Conservation (phyloP, 2,797 vertebrate species). For the Atherinosoma microstoma region DNA sequence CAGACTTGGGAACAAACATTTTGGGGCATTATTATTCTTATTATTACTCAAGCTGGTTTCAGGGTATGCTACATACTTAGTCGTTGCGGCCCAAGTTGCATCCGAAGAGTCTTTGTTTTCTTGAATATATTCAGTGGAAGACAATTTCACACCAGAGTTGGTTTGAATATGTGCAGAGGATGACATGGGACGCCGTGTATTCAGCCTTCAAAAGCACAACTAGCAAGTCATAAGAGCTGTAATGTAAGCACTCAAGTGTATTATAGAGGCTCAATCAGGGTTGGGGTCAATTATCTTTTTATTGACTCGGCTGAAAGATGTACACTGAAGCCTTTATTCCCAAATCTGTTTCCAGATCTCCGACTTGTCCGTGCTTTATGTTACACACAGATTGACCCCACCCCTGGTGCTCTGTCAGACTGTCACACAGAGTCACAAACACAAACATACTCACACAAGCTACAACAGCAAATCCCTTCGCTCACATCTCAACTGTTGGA, state of each 20-base stretch:
- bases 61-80: conserved; percentile 70
- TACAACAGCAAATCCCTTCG: conserved; percentile 56
- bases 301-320: conserved; percentile 20
- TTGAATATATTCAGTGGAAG: conserved; percentile 59
- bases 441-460: conserved; percentile 54
- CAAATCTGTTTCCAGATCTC: conserved; percentile 25
- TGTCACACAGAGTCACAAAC: conserved; percentile 59
- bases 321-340: conserved; percentile 31
- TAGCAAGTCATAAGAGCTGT: conserved; percentile 68
- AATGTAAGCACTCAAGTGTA: conserved; percentile 62
- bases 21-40: conserved; percentile 82
- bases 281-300: conserved; percentile 50
- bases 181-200: conserved; percentile 46
- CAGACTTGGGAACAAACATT: conserved; percentile 72
- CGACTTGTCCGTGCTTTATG: conserved; percentile 18
- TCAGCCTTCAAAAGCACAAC: conserved; percentile 83
- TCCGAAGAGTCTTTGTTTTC: conserved; percentile 67
- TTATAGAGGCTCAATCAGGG: conserved; percentile 55
- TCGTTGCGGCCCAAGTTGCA: conserved; percentile 60
- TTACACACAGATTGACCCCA: conserved; percentile 43
- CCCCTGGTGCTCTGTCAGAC: conserved; percentile 52
- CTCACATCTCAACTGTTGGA: conserved; percentile 42
- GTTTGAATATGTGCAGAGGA: conserved; percentile 64
- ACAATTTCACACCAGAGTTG: conserved; percentile 62
- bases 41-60: conserved; percentile 75